phyloP scores from a whole-genome alignment of 2,113 vertebrate genomes.

The Phalacrocorax aristotelis region DNA sequence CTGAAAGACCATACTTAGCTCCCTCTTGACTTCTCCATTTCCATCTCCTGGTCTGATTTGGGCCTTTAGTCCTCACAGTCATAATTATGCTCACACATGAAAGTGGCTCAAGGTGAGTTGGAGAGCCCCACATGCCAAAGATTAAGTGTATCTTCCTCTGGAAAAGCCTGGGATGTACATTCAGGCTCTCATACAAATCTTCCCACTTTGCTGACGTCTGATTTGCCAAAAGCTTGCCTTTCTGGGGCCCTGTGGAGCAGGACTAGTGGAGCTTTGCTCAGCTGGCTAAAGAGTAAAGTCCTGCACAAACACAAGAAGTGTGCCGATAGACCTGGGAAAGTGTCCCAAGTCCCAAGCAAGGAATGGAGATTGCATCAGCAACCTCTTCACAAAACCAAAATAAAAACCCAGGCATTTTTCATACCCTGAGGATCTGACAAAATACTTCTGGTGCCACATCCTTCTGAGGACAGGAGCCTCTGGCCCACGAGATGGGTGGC shows the following conservation, averaged over 20 bases:
- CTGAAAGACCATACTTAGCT: neutral
- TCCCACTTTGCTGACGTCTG: neutral
- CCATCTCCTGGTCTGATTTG: neutral
- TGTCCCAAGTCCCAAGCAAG: neutral
- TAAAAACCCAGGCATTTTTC: neutral
- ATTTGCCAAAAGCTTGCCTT: neutral
- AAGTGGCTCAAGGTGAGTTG: neutral
- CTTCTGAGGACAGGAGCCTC: neutral
- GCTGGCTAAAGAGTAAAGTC: neutral
- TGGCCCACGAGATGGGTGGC: rapidly evolving
- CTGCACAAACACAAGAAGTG: too few species aligned
- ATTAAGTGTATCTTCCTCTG: neutral
- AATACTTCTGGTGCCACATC: neutral
- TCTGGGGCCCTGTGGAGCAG: neutral
- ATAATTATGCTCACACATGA: neutral
- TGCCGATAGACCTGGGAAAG: neutral
- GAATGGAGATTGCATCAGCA: neutral
- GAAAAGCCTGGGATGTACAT: neutral
- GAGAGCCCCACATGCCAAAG: neutral
- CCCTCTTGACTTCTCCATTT: slow-evolving; percentile 47
- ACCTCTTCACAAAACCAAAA: neutral
- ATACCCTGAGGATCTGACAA: neutral
- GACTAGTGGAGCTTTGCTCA: neutral
- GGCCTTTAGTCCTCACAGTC: neutral
- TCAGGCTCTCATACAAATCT: neutral